Evolutionary conservation across 2,888 invertebrate genomes (phyloP).

Genomic region (Thereva nobilitata): DNA sequence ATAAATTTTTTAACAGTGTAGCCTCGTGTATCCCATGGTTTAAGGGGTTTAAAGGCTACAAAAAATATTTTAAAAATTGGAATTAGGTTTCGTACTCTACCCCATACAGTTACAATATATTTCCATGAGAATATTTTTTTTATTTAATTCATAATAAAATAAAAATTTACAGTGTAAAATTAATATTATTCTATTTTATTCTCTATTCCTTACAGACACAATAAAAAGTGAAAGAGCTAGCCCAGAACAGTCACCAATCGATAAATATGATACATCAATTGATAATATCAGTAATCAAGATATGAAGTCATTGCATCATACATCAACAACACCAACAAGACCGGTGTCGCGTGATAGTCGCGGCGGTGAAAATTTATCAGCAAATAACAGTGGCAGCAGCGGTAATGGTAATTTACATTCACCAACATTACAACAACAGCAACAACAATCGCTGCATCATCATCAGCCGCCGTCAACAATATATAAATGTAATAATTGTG

Average conservation of each 20-base stretch:
- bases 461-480: slow-evolving; percentile 46
- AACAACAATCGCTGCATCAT: slow-evolving; percentile 51
- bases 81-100: too few species aligned
- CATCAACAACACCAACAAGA: slow-evolving; percentile 24
- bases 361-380: slow-evolving; percentile 53
- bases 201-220: slow-evolving; percentile 35
- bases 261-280: slow-evolving; percentile 62
- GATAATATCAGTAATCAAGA: slow-evolving; percentile 47
- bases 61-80: too few species aligned
- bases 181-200: background rate
- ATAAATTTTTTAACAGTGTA: too few species aligned
- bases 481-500: slow-evolving; percentile 56
- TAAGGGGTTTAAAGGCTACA: too few species aligned
- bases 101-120: too few species aligned
- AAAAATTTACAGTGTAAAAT: too few species aligned
- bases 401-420: slow-evolving; percentile 16
- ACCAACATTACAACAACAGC: slow-evolving; percentile 53
- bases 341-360: slow-evolving; percentile 26
- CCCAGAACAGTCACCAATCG: slow-evolving; percentile 41
- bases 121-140: too few species aligned
- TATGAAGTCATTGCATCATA: background rate
- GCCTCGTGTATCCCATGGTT: too few species aligned
- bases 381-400: slow-evolving; percentile 45
- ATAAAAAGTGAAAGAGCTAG: slow-evolving; percentile 42
- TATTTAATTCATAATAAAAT: too few species aligned